Evolutionary conservation across 2,797 vertebrate genomes (phyloP).

Genomic region (Naso thynnoides): DNA sequence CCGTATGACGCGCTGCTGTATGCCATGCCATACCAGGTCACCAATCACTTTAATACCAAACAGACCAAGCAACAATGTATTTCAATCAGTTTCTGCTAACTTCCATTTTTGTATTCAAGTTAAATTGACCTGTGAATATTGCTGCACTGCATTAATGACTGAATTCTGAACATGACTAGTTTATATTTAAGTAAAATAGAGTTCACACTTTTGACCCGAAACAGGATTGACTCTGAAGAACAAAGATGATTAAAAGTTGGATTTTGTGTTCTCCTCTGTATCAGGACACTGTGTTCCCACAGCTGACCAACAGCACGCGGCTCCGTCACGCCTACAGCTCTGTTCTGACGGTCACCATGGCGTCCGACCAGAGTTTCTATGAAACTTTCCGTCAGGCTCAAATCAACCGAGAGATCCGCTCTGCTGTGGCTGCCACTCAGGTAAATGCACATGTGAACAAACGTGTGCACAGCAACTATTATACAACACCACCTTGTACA

Average conservation of each 20-base stretch:
- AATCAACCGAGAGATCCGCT: conserved; percentile 63
- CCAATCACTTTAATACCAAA: not conserved
- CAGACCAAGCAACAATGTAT: not conserved
- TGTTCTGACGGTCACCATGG: conserved; percentile 89
- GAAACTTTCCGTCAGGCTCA: conserved; percentile 81
- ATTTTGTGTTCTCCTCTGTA: conserved; percentile 55
- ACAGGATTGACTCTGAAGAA: not conserved
- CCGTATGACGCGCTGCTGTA: conserved; percentile 91
- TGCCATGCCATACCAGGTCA: conserved; percentile 80
- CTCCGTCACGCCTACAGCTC: conserved; percentile 90
- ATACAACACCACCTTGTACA: not conserved
- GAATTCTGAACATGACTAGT: too few species aligned
- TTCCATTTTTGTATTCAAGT: too few species aligned
- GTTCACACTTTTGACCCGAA: not conserved
- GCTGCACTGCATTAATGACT: too few species aligned
- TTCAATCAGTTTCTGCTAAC: not conserved
- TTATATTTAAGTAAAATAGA: too few species aligned
- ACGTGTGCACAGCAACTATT: not conserved
- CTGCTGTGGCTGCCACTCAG: conserved; percentile 59
- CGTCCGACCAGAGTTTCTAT: conserved; percentile 85
- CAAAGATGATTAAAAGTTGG: not conserved
- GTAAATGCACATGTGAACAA: conserved; percentile 26
- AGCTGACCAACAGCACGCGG: conserved; percentile 84
- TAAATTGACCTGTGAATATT: not conserved
- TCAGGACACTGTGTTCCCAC: conserved; percentile 72